phyloP scores from a whole-genome alignment of 2,888 invertebrate genomes.

The Papilio gigon region DNA sequence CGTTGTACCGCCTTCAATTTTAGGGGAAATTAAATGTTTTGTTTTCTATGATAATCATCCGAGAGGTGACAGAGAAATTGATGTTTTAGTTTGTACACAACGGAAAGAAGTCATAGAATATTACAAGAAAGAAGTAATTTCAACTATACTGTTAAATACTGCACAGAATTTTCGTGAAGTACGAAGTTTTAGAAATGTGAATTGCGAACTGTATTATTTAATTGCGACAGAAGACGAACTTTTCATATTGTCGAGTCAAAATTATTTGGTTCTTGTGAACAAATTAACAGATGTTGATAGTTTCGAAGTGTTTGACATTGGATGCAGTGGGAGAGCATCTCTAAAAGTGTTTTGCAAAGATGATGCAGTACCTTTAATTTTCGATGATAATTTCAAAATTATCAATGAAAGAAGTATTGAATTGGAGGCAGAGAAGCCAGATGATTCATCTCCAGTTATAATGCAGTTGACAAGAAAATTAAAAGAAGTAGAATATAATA shows the following conservation, averaged over 20 bases:
- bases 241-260: conserved; percentile 58
- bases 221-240: conserved; percentile 55
- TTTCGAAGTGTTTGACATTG: conserved; percentile 58
- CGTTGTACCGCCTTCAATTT: conserved; percentile 59
- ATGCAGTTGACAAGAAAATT: conserved; percentile 63
- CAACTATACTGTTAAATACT: conserved; percentile 52
- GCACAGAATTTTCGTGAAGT: conserved; percentile 51
- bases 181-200: conserved; percentile 60
- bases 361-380: conserved; percentile 66
- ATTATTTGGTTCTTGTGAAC: conserved; percentile 50
- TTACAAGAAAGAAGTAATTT: conserved; percentile 58
- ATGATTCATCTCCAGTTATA: conserved; percentile 55
- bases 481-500: conserved; percentile 62
- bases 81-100: conserved; percentile 63
- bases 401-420: conserved; percentile 46
- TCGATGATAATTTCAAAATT: conserved; percentile 65
- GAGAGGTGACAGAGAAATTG: conserved; percentile 55
- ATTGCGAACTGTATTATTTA: conserved; percentile 64
- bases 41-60: conserved; percentile 71
- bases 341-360: conserved; percentile 60
- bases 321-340: conserved; percentile 57
- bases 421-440: conserved; percentile 41
- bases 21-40: conserved; percentile 61
- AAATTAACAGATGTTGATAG: conserved; percentile 56
- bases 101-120: conserved; percentile 66